Base-by-base conservation (phyloP, 1,140 invertebrate species). In the Bathynomus jamesi region DNA sequence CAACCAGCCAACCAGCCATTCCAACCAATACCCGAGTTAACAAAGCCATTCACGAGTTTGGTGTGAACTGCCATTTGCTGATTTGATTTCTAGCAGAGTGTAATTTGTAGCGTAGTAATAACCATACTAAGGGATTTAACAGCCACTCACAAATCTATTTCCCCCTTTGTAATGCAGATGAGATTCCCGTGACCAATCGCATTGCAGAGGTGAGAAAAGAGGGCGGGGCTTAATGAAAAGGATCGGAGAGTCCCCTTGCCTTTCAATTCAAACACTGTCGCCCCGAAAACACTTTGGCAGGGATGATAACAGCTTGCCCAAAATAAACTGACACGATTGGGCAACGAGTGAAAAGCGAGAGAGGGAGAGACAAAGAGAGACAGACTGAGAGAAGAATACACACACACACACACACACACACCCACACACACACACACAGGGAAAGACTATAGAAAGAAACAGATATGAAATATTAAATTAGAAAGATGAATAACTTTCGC, bases 91-190 rank as follows among this genome's bases (percentile, higher is more conserved):
- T 53, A 53, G 21, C 40, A 53, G 11, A 53, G 40, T 53, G 40
- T 53, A 53, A 53, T 53, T 53, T 53, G 13, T 11, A 53, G 40
- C 13, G 40, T 5, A 53, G 40, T 53, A 53, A 53, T 53, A 53
- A 53, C 40, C 40, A 21, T 53, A 53, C 40, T 53, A 53, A 53
- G 21, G 40, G 40, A 11, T 21, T 53, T 53, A 53, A 53, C 40
- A 53, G 40, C 40, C 40, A 53, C 40, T 53, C 40, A 53, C 40
- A 53, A 53, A 53, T 53, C 40, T 53, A 53, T 53, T 53, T 53
- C 40, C 40, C 40, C 40, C 40, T 53, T 53, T 53, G 40, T 53
- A 53, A 53, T 53, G 40, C 40, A 53, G 40, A 53, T 53, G 40
- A 53, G 40, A 11, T 53, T 21, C 40, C 40, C 21, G 40, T 53